These are phyloP conservation scores for Prinia subflava DNA, from an alignment of 2,113 vertebrate species.

Conservation along the genomic window DNA sequence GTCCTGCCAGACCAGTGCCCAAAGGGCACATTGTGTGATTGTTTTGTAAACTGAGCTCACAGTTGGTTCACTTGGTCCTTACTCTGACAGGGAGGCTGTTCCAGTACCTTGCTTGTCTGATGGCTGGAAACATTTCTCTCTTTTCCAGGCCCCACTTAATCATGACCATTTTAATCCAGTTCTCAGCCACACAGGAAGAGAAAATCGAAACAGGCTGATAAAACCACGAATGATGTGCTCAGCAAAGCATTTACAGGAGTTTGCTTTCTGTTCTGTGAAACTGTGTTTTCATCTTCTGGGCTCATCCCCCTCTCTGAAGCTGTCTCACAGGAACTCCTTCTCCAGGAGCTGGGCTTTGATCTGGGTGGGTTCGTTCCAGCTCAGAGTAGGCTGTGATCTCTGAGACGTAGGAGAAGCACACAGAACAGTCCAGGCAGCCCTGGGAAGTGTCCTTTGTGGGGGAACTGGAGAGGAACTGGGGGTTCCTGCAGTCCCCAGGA, in stretches of 20 bases:
- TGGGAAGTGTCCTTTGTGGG: accelerated
- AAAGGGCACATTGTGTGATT: neutral
- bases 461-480: neutral
- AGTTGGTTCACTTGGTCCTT: neutral
- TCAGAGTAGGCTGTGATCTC: neutral
- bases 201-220: neutral
- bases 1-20: neutral
- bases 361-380: neutral
- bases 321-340: neutral
- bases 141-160: neutral
- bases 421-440: neutral
- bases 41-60: neutral
- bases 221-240: neutral
- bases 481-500: neutral
- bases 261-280: neutral
- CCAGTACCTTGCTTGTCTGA: neutral
- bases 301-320: neutral
- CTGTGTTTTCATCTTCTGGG: neutral
- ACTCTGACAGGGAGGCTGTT: accelerated
- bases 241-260: neutral
- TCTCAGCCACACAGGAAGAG: neutral
- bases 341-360: neutral
- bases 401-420: accelerated
- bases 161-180: neutral
- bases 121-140: neutral